These are phyloP conservation scores for Erpornis zantholeuca DNA, from an alignment of 2,113 vertebrate genomes.

Conservation along the genomic window DNA sequence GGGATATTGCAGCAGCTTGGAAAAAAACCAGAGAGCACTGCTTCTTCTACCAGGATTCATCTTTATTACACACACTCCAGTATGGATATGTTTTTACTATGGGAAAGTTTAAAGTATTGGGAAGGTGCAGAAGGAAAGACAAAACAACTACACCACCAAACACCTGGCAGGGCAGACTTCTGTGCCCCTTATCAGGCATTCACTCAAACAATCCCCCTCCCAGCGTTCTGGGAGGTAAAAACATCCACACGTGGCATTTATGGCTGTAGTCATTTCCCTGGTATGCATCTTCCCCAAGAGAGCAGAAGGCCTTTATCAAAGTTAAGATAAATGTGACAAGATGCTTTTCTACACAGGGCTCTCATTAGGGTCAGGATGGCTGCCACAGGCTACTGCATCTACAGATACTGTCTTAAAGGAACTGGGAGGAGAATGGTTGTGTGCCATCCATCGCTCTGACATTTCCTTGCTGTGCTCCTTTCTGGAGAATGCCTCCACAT, in stretches of 20 bases:
- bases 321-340: neutral
- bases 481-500: neutral
- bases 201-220: neutral
- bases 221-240: neutral
- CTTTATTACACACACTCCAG: neutral
- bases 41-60: neutral
- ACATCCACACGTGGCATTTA: neutral
- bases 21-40: neutral
- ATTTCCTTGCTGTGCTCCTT: neutral
- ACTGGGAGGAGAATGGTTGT: neutral
- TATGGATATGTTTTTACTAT: neutral
- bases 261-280: neutral
- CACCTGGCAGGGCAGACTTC: neutral
- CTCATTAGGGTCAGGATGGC: neutral
- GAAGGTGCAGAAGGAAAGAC: neutral
- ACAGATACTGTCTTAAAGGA: neutral
- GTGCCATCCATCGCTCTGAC: neutral
- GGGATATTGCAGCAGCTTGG: neutral
- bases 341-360: neutral
- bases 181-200: neutral
- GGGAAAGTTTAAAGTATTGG: neutral
- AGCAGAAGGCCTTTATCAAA: neutral
- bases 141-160: neutral
- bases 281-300: neutral
- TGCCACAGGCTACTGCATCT: neutral